Evolutionary conservation across 2,113 vertebrate species (phyloP).

Genomic region (Malaclemys terrapin): DNA sequence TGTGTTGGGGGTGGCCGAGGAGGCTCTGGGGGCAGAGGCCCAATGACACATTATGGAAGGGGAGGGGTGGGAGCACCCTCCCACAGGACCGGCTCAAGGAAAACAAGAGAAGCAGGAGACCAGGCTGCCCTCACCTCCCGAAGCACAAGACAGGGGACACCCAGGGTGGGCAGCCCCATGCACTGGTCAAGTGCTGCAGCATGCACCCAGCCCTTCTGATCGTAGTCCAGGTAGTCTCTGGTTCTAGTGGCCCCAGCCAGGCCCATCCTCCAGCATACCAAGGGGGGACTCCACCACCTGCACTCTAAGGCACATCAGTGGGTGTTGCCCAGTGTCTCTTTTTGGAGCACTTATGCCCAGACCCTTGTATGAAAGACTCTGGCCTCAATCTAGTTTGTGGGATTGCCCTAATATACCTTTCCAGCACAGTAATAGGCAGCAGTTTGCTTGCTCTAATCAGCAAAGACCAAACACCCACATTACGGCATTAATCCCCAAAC

Average conservation of each 20-base stretch:
- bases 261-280: background rate
- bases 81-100: background rate
- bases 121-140: background rate
- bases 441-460: accelerated
- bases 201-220: background rate
- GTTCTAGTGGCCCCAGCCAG: background rate
- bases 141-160: background rate
- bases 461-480: background rate
- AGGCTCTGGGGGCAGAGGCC: background rate
- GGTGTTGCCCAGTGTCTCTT: background rate
- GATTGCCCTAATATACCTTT: background rate
- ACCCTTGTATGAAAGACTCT: background rate
- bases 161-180: no score
- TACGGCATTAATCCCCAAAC: conserved; percentile 43
- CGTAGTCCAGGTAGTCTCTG: background rate
- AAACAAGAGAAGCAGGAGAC: background rate
- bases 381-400: background rate
- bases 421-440: accelerated
- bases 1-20: no score
- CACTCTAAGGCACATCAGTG: background rate
- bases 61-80: background rate
- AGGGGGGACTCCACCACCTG: background rate
- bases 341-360: background rate
- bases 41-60: background rate
- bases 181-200: background rate